These are phyloP conservation scores for Gymnocephalus cernua DNA, from an alignment of 2,113 vertebrate species.

Conservation along the genomic window DNA sequence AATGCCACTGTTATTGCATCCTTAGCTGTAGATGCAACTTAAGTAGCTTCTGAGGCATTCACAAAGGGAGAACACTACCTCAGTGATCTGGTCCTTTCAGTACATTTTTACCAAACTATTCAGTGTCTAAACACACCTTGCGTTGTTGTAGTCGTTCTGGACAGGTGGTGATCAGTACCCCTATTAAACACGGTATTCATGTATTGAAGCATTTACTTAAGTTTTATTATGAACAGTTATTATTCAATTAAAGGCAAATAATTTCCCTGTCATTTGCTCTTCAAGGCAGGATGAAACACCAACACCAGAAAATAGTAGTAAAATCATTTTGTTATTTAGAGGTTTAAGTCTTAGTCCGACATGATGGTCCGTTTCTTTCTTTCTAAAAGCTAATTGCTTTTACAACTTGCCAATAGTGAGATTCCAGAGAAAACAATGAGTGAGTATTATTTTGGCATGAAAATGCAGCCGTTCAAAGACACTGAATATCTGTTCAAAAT, in stretches of 20 bases:
- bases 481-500: background rate
- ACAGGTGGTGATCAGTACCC: background rate
- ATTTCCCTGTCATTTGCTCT: background rate
- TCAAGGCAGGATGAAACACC: background rate
- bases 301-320: background rate
- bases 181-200: background rate
- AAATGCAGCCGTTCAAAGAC: slow-evolving; percentile 2
- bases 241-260: background rate
- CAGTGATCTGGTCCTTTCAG: background rate
- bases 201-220: background rate
- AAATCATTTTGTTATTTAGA: background rate
- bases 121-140: background rate
- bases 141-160: background rate
- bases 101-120: background rate
- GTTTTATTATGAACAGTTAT: background rate
- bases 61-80: background rate
- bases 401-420: background rate
- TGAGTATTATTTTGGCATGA: slow-evolving; percentile 25
- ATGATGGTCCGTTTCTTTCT: background rate
- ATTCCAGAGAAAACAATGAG: slow-evolving; percentile 24
- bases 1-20: background rate
- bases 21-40: background rate
- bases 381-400: too few relatives aligned
- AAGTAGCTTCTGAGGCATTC: background rate
- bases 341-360: background rate